Evolutionary conservation across 2,113 vertebrate species (phyloP), one percentile per base, ranked within the genome.

Genomic region (Nothoprocta perdicaria): DNA sequence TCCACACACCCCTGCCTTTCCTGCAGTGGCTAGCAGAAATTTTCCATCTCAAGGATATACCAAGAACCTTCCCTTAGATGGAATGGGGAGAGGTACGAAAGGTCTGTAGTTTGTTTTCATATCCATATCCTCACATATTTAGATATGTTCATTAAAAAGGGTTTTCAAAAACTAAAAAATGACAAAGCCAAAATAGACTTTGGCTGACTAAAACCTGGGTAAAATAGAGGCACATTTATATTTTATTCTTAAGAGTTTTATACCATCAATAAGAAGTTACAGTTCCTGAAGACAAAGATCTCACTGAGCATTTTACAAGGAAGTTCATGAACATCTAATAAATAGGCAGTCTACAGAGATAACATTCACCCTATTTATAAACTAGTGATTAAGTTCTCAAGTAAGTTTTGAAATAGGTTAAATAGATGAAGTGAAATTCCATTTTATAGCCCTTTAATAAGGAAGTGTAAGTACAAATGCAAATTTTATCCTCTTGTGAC

Each of bases 401-500:
- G 6, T 2, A 38, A 60, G 6, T 2, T 57, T 11, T 62, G 31
- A 74, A 69, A 88, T 35, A 3, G 38, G 43, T 50, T 19, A 26
- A 14, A 3, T 17, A 16, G 9, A 24, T 77, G 69, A 60, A 77
- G 27, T 31, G 22, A 68, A 63, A 68, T 29, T 53, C 52, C 52
- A 53, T 53, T 14, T 52, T 60, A 41, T 12, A 13, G 19, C 53
- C 15, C 6, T 22, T 57, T 66, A 15, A 14, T 31, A 58, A 53
- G 23, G 26, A 69, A 61, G 6, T 17, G 12, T 4, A 60, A 58
- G 1, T 4, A 38, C 9, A 38, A 31, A 74, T 67, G 10, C 9
- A 4, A 1, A 38, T 53, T 12, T 38, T 4, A 55, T 24, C 10
- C 6, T 69, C 53, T 63, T 0, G 0, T 26, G 19, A 46, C 16